These are phyloP conservation scores for Oreochromis aureus DNA, from an alignment of 2,113 vertebrate species.

Conservation along the genomic window DNA sequence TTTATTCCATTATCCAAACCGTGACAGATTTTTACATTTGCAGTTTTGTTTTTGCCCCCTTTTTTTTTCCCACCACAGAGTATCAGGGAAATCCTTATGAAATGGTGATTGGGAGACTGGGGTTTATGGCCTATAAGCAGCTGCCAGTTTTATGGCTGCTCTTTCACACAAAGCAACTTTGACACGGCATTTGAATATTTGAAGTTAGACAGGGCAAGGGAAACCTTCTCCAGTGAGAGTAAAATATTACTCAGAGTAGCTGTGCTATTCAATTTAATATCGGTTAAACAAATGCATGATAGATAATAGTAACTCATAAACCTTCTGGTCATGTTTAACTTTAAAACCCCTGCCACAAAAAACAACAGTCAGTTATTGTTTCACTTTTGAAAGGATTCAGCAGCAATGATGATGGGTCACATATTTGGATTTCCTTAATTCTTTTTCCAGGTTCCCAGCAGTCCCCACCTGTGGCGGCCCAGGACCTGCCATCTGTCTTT, in stretches of 20 bases:
- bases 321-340: background rate
- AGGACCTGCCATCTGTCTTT: constrained; percentile 84
- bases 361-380: background rate
- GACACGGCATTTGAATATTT: constrained; percentile 64
- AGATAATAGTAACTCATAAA: background rate
- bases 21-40: constrained; percentile 9
- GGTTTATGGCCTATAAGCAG: constrained; percentile 65
- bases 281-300: background rate
- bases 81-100: constrained; percentile 41
- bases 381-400: background rate
- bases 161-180: constrained; percentile 67
- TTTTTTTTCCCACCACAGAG: background rate
- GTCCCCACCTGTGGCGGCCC: constrained; percentile 83
- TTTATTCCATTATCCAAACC: background rate
- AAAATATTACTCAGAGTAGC: background rate
- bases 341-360: background rate
- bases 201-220: constrained; percentile 36
- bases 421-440: background rate
- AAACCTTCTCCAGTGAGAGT: background rate
- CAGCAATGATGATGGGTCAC: background rate
- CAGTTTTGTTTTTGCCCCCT: background rate
- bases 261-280: background rate
- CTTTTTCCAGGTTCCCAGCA: constrained; percentile 77
- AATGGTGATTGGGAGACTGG: constrained; percentile 30
- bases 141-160: constrained; percentile 64